Evolutionary conservation across 2,888 invertebrate species (phyloP).

Genomic region (Cepaea hortensis): DNA sequence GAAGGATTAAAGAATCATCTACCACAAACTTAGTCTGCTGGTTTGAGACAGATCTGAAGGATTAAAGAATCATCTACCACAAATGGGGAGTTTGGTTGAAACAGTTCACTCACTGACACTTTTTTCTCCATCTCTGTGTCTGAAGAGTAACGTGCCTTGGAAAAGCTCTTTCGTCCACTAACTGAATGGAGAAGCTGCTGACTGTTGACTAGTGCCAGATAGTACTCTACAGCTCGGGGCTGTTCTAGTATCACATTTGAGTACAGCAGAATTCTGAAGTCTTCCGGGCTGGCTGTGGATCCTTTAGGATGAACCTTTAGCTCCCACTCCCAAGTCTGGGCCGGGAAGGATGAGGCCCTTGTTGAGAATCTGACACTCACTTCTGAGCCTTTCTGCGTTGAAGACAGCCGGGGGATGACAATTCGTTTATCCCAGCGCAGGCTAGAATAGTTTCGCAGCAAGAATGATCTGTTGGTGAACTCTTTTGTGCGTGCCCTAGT

Average conservation of each 20-base stretch:
- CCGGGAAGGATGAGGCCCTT: slow-evolving; percentile 74
- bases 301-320: slow-evolving; percentile 75
- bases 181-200: slow-evolving; percentile 74
- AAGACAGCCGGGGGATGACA: slow-evolving; percentile 66
- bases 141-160: slow-evolving; percentile 76
- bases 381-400: slow-evolving; percentile 69
- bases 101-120: slow-evolving; percentile 69
- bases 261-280: slow-evolving; percentile 71
- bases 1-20: slow-evolving; percentile 68
- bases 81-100: slow-evolving; percentile 64
- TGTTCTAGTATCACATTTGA: slow-evolving; percentile 75
- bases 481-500: slow-evolving; percentile 69
- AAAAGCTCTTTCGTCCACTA: slow-evolving; percentile 76
- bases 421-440: slow-evolving; percentile 77
- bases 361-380: slow-evolving; percentile 75
- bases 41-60: slow-evolving; percentile 69
- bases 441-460: slow-evolving; percentile 76
- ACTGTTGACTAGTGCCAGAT: slow-evolving; percentile 74
- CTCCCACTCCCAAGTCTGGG: slow-evolving; percentile 77
- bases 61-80: slow-evolving; percentile 69
- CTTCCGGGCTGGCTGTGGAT: slow-evolving; percentile 68
- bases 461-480: slow-evolving; percentile 73
- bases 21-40: slow-evolving; percentile 60
- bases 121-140: slow-evolving; percentile 77
- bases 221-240: slow-evolving; percentile 73